Evolutionary conservation across 2,888 invertebrate species (phyloP), one percentile per base, ranked within the genome.

Genomic region (Nemotelus nigrinus): DNA sequence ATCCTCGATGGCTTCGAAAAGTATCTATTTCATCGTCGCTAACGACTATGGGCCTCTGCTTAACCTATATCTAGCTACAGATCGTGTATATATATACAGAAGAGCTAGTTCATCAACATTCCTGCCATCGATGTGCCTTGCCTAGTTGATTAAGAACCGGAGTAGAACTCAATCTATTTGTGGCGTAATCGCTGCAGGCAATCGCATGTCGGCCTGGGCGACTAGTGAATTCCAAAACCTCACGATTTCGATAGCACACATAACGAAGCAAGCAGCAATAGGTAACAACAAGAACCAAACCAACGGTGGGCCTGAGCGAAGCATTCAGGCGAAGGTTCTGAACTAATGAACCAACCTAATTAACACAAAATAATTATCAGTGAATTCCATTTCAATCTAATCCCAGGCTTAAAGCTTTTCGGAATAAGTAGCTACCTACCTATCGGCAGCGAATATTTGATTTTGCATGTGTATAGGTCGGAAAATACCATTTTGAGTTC

Each of bases 341-440:
- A 25, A 53, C 43, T 70, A 70, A 70, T 70, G 53, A 70, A 50
- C 58, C 72, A 74, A 60, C 63, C 48, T 74, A 74, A 74, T 74
- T 74, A 74, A 74, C 63, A 74, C 74, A 63, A 74, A 60, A 74
- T 74, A 74, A 60, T 48, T 74, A 74, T 74, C 74, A 48, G 60
- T 74, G 48, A 50, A 74, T 74, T 74, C 74, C 74, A 60, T 60
- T 74, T 63, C 60, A 60, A 74, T 74, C 74, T 74, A 74, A 63
- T 74, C 74, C 74, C 41, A 60, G 47, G 55, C 43, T 74, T 74
- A 8, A 48, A 48, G 63, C 60, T 60, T 60, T 6, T 70, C 60
- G 47, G 43, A 57, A 63, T 63, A 43, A 1, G 25, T 25, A 25
- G 25, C 25, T 25, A 25, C 25, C 25, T 25, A 25, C 25, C 25